These are phyloP conservation scores for Vombatus ursinus DNA, from an alignment of 2,113 vertebrate species.

Conservation along the genomic window DNA sequence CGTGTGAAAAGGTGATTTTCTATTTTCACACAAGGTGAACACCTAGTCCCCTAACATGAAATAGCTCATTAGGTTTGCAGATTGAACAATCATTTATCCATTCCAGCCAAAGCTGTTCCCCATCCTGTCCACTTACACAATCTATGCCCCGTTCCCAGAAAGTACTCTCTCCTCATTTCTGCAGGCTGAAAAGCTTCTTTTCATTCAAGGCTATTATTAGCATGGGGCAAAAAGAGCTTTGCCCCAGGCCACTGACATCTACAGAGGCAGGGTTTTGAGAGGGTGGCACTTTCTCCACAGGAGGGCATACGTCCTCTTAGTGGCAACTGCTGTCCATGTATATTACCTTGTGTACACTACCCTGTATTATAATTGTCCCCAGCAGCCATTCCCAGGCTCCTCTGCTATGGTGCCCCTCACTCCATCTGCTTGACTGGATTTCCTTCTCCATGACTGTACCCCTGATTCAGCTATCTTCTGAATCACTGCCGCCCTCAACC, in stretches of 20 bases:
- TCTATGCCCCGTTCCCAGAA: background rate
- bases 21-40: slow-evolving; percentile 28
- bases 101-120: background rate
- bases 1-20: slow-evolving; percentile 31
- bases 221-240: background rate
- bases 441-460: background rate
- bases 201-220: background rate
- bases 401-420: background rate
- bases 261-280: background rate
- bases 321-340: background rate
- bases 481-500: background rate
- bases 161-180: background rate
- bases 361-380: background rate
- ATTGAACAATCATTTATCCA: background rate
- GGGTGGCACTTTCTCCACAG: background rate
- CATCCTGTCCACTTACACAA: background rate
- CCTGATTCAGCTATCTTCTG: background rate
- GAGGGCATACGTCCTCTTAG: background rate
- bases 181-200: background rate
- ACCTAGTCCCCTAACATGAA: slow-evolving; percentile 36
- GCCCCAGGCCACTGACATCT: background rate
- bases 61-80: background rate
- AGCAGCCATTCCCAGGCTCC: background rate
- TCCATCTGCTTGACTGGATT: background rate
- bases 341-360: background rate